These are phyloP conservation scores for Eremophila alpestris DNA, from an alignment of 2,797 vertebrate genomes.

Conservation along the genomic window DNA sequence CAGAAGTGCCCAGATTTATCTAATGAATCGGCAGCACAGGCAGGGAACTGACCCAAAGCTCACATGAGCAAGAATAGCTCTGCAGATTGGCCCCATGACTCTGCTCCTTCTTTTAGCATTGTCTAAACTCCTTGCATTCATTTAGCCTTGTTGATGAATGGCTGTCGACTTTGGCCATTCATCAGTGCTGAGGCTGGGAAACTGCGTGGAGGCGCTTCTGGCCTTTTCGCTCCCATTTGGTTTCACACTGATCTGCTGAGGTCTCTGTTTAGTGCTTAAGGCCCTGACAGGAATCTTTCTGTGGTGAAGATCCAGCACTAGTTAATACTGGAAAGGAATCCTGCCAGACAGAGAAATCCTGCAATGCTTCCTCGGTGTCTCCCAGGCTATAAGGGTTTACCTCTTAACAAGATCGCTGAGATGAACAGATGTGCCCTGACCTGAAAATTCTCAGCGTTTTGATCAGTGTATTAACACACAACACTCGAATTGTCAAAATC, in stretches of 20 bases:
- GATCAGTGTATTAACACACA: conserved; percentile 42
- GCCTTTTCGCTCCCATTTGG: not conserved
- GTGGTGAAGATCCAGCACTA: not conserved
- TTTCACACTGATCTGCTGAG: conserved; percentile 2
- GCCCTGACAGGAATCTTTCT: not conserved
- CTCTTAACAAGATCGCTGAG: not conserved
- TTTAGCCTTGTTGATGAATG: not conserved
- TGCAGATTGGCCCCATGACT: not conserved
- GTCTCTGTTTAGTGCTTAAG: not conserved
- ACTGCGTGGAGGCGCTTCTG: not conserved
- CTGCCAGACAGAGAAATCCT: not conserved
- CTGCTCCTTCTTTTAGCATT: not conserved
- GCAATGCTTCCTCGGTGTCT: not conserved
- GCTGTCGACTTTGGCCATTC: not conserved
- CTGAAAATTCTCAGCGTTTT: conserved; percentile 50
- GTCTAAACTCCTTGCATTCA: conserved; percentile 10
- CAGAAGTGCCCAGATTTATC: not conserved
- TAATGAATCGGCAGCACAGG: not conserved
- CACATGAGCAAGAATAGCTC: not conserved
- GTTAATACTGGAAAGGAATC: not conserved
- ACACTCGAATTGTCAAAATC: conserved; percentile 50
- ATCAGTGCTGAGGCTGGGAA: not conserved
- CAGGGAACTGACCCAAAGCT: not conserved
- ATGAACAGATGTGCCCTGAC: conserved; percentile 45
- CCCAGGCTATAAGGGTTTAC: not conserved